phyloP scores from a whole-genome alignment of 1,140 invertebrate species.

The Sipha flava region DNA sequence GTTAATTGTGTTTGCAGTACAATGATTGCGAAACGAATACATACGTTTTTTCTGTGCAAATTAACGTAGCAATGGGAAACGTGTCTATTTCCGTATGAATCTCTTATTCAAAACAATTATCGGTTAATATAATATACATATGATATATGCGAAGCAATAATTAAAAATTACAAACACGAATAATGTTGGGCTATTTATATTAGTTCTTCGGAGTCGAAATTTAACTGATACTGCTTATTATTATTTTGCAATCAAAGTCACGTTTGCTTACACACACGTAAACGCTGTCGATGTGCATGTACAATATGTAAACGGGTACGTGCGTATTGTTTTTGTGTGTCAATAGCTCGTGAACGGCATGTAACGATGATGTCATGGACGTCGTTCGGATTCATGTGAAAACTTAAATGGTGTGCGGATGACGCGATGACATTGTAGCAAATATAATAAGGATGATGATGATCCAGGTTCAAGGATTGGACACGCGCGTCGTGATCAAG shows the following conservation, averaged over 20 bases:
- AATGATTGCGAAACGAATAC: too few relatives aligned
- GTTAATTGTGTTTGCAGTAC: too few relatives aligned
- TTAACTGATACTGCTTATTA: too few relatives aligned
- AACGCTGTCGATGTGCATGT: too few relatives aligned
- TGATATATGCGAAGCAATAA: too few relatives aligned
- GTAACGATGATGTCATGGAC: not conserved
- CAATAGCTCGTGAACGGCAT: constrained; percentile 6
- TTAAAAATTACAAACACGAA: not conserved
- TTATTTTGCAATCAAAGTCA: not conserved
- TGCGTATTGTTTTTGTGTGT: not conserved
- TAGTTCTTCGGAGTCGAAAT: too few relatives aligned
- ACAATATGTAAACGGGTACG: not conserved
- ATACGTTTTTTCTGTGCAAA: too few relatives aligned
- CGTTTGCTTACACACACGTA: not conserved
- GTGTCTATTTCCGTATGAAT: too few relatives aligned
- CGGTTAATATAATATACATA: too few relatives aligned
- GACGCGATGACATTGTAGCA: constrained; percentile 5
- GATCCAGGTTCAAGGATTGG: constrained; percentile 22
- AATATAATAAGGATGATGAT: not conserved
- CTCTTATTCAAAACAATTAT: too few relatives aligned
- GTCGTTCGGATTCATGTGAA: not conserved
- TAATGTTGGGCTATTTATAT: not conserved
- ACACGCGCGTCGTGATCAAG: not conserved
- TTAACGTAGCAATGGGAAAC: too few relatives aligned
- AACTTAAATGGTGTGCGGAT: not conserved